Evolutionary conservation across 2,113 vertebrate genomes (phyloP).

Genomic region (Myrmecobius fasciatus): DNA sequence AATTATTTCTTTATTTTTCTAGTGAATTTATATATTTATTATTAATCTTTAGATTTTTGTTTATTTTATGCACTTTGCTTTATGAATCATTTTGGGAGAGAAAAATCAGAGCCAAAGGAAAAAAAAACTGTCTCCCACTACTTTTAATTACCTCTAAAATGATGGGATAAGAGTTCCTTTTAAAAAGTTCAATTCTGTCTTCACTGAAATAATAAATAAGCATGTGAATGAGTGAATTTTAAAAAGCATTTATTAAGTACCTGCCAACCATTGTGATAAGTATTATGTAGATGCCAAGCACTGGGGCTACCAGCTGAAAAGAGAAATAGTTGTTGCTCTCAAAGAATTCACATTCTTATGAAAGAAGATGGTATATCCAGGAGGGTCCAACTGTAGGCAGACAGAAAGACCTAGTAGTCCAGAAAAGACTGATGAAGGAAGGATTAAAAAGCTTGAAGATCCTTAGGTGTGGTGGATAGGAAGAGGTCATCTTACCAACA

Average conservation of each 20-base stretch:
- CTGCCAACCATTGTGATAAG: neutral
- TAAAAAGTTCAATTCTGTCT: neutral
- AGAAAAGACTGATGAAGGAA: neutral
- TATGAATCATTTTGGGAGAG: too few species aligned
- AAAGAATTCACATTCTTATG: neutral
- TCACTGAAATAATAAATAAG: neutral
- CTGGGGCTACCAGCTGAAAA: neutral
- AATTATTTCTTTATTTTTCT: too few species aligned
- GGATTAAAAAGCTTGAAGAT: neutral
- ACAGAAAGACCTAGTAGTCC: neutral
- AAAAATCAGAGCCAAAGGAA: too few species aligned
- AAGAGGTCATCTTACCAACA: neutral
- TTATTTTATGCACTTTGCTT: too few species aligned
- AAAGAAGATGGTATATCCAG: neutral
- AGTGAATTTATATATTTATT: too few species aligned
- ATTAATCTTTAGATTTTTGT: too few species aligned
- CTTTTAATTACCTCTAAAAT: neutral
- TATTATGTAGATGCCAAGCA: neutral
- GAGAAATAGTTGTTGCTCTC: neutral
- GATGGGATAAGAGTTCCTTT: neutral
- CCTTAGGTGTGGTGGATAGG: neutral
- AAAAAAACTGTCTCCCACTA: neutral
- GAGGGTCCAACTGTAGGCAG: neutral
- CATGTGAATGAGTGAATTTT: neutral
- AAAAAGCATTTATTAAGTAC: neutral